Evolutionary conservation across 1,140 invertebrate genomes (phyloP).

Genomic region (Parapsyche elsis): DNA sequence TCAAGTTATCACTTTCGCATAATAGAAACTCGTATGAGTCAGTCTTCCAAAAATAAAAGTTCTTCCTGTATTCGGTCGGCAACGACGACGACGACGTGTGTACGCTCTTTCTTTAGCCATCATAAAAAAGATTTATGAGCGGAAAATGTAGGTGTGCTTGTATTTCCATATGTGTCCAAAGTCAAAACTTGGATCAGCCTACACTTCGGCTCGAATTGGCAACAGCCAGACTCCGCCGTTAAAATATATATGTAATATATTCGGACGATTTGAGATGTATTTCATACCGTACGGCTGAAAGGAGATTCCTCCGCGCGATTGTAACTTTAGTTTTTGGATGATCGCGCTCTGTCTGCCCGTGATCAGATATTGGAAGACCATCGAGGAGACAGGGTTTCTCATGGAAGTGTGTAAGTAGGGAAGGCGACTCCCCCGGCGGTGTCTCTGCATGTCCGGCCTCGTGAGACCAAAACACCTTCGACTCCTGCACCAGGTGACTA

Average conservation of each 20-base stretch:
- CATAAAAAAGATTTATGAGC: neutral
- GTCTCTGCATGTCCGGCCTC: conserved; percentile 81
- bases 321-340: conserved; percentile 13
- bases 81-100: neutral
- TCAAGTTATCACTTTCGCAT: neutral
- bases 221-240: neutral
- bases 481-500: conserved; percentile 88
- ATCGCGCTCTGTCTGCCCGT: conserved; percentile 6
- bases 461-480: conserved; percentile 75
- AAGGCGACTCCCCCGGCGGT: conserved; percentile 73
- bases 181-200: neutral
- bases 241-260: neutral
- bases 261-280: neutral
- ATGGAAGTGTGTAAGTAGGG: conserved; percentile 60
- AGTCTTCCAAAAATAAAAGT: neutral
- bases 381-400: conserved; percentile 26
- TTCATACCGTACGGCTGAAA: neutral
- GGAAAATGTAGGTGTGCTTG: conserved; percentile 36
- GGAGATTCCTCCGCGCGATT: neutral
- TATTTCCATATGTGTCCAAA: conserved; percentile 17
- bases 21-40: neutral
- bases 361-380: conserved; percentile 4
- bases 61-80: neutral
- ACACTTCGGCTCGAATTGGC: neutral
- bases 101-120: neutral